Percentiles rank a stretch among this genome's conserved stretches.
These are phyloP conservation scores for Trichonephila clavata DNA, from an alignment of 1,140 invertebrate genomes.

Conservation along the genomic window DNA sequence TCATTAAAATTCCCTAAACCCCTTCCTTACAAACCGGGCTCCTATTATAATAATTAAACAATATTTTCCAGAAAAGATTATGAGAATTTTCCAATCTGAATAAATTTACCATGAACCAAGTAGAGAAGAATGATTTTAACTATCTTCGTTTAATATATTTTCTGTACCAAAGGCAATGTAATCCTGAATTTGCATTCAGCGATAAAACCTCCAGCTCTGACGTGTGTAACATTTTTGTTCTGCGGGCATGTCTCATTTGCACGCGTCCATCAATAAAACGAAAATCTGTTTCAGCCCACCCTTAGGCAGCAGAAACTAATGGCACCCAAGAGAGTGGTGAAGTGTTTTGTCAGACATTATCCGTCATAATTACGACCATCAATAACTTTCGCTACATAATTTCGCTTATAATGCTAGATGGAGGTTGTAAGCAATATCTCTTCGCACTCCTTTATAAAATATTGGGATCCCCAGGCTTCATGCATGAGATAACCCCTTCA, in stretches of 20 bases:
- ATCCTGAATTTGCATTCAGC: background rate
- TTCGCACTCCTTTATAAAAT: background rate
- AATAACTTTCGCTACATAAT: background rate
- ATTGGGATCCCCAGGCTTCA: too few species aligned
- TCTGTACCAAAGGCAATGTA: too few species aligned
- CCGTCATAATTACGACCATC: background rate
- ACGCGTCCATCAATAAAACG: background rate
- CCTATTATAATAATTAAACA: too few species aligned
- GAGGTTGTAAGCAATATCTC: background rate
- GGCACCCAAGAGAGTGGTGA: background rate
- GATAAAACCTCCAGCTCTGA: background rate
- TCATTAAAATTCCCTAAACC: too few species aligned
- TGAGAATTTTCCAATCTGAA: too few species aligned
- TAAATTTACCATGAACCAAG: too few species aligned
- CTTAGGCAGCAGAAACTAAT: background rate
- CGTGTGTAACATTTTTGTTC: background rate
- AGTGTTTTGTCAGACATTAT: constrained; percentile 9
- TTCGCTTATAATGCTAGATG: background rate
- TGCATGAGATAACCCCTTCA: too few species aligned
- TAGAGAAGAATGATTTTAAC: too few species aligned
- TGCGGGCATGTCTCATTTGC: background rate
- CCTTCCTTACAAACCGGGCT: too few species aligned
- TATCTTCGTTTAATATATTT: too few species aligned
- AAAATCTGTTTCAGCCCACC: background rate
- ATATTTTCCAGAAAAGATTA: too few species aligned